A percentile compares a stretch with the other conserved stretches of the same genome.
These are phyloP conservation scores for Steinernema carpocapsae DNA, from an alignment of 2,888 invertebrate species.

Conservation along the genomic window DNA sequence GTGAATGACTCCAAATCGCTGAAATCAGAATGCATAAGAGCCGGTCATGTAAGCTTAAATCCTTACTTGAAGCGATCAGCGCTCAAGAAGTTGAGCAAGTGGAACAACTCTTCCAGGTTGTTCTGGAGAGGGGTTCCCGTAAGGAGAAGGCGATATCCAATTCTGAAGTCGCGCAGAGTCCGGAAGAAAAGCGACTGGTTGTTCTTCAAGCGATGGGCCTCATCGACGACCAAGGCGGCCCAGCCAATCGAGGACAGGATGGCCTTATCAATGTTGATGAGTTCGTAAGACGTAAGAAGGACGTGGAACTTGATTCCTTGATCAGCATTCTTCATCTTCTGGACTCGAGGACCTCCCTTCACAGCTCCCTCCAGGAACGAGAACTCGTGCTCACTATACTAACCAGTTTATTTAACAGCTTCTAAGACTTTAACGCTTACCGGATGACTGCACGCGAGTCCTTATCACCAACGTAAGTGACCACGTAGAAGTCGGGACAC, in stretches of 20 bases:
- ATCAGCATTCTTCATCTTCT: constrained; percentile 48
- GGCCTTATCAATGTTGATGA: constrained; percentile 93
- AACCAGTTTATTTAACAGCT: not conserved
- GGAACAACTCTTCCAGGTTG: constrained; percentile 97
- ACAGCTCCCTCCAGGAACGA: constrained; percentile 94
- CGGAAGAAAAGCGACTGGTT: constrained; percentile 80
- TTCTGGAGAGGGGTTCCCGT: constrained; percentile 99
- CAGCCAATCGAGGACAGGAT: constrained; percentile 96
- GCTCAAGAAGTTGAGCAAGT: constrained; percentile 94
- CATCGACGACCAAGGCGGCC: constrained; percentile 97
- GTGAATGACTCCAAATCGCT: constrained; percentile 88
- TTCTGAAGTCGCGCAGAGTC: constrained; percentile 85
- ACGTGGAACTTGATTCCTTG: constrained; percentile 85
- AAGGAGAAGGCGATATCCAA: constrained; percentile 89
- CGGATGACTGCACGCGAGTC: constrained; percentile 85
- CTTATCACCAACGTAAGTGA: constrained; percentile 81
- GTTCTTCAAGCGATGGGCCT: constrained; percentile 97
- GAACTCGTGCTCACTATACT: constrained; percentile 87
- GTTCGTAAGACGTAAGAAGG: constrained; percentile 93
- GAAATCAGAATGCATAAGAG: constrained; percentile 38
- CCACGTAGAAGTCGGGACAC: constrained; percentile 97
- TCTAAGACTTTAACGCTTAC: too few relatives aligned
- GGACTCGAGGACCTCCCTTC: constrained; percentile 81
- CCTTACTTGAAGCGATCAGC: constrained; percentile 87
- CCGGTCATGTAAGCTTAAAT: not conserved